Base-by-base conservation (phyloP, 37 sponge, comb jelly and placozoan genomes). In the Lycopodina hypogea region DNA sequence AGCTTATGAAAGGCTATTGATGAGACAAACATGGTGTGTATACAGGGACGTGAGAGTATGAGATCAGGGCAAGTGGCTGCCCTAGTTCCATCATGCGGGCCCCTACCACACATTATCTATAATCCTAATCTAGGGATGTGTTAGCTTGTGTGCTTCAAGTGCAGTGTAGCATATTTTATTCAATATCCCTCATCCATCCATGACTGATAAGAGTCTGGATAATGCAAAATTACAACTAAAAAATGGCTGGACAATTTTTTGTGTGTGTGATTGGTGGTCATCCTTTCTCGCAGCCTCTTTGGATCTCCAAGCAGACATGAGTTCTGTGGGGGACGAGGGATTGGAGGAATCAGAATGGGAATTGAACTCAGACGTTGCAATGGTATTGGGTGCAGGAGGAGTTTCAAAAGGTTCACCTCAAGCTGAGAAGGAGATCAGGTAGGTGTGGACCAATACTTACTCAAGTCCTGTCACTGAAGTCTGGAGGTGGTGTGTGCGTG, bases 341-440 rank as follows among this genome's bases (percentile, higher is more conserved):
- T 15, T 76, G 50, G 84, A 84, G 51, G 84, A 84, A 59, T 72
- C 77, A 12, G 84, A 84, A 32, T 89, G 80, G 75, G 89, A 89
- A 18, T 23, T 81, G 48, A 65, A 74, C 68, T 72, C 73, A 42
- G 75, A 78, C n/a, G 69, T 77, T 78, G 50, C 79, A 29, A n/a
- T 84, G 42, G 61, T 69, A 51, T 74, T 56, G 70, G 75, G 42
- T 35, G 33, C 1, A 14, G 38, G 40, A 8, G 58, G 63, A 42
- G 32, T 75, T 23, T n/a, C 63, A 17, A 80, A 65, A 34, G 64
- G 77, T 21, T 74, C 88, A 9, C 38, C 72, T 15, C 85, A 81
- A 42, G 56, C 89, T 17, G 93, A 92, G 42, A 76, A 75, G 18
- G 93, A 92, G 42, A 79, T 92, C 23, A 87, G 89, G 88, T 92